Base-by-base conservation (phyloP, 2,888 invertebrate species). In the Cancer borealis region DNA sequence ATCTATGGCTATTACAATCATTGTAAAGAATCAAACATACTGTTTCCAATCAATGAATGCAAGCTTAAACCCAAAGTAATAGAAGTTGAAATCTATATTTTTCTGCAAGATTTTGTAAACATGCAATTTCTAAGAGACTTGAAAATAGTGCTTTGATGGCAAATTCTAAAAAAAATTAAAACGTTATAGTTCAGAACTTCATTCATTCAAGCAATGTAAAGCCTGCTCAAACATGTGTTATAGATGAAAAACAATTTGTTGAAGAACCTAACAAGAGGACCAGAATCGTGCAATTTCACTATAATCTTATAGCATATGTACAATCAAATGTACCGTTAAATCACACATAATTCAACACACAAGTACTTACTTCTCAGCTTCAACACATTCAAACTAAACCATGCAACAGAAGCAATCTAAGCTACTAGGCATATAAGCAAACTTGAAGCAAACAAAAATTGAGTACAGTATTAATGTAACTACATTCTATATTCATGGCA, bases 231-330 rank as follows among this genome's bases (percentile, higher is more conserved):
- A 39, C 39, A 84, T 14, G 39, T 79, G 84, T 84, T 17, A 10
- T 84, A 84, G 30, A 39, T 84, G 84, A 39, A 84, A 84, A 17
- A 60, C 60, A 73, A 73, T 26, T 26, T 73, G 26, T 73, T 39
- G 39, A 84, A 84, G 30, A 84, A 84, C 84, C 84, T 84, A 84
- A 84, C 84, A 84, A 84, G 84, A 84, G 84, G 84, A 84, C 84
- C 21, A 66, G 5, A 66, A 66, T 21, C 30, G n/a, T 84, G 84
- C 17, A 39, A 30, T 84, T 30, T 17, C 3, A 84, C 10, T 30
- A 39, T 12, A 39, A 12, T 84, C 12, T 84, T 84, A 14, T 30
- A 84, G 84, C 39, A 39, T 14, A 73, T 26, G 10, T 8, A 84
- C 39, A 84, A 12, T 84, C 84, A 84, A 84, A 10, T 39, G 8